Percentiles rank a stretch among this genome's conserved stretches.
These are phyloP conservation scores for Rotaria socialis DNA, from an alignment of 2,888 invertebrate species.

Conservation along the genomic window DNA sequence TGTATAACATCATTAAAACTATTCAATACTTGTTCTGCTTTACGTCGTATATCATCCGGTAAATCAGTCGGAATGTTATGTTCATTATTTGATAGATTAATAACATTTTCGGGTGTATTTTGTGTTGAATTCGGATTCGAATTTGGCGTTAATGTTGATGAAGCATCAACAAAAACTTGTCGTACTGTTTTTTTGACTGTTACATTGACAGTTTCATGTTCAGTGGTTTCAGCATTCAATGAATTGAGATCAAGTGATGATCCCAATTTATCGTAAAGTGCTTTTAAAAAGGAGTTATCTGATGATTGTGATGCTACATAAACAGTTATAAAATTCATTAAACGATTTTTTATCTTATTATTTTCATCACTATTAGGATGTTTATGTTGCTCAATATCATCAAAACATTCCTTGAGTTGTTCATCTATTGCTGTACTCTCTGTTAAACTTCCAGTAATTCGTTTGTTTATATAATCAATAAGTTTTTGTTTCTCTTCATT, in stretches of 20 bases:
- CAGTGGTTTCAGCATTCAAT: conserved; percentile 27
- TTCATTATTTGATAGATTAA: neutral
- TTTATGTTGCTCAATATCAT: neutral
- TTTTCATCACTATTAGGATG: neutral
- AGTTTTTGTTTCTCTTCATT: neutral
- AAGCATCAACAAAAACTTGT: conserved; percentile 15
- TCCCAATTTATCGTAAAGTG: conserved; percentile 17
- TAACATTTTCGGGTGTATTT: neutral
- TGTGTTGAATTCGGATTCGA: neutral
- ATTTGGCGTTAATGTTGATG: neutral
- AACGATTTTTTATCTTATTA: neutral
- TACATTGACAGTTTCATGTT: conserved; percentile 37
- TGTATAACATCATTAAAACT: conserved; percentile 35
- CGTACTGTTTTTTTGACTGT: conserved; percentile 24
- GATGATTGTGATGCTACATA: conserved; percentile 22
- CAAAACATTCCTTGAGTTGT: neutral
- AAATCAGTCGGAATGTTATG: conserved; percentile 9
- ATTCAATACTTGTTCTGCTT: conserved; percentile 35
- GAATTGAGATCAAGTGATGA: neutral
- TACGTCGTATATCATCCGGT: conserved; percentile 23
- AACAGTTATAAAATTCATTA: neutral
- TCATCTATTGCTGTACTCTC: neutral
- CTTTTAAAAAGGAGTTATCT: conserved; percentile 30
- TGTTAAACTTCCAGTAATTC: neutral
- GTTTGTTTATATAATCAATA: conserved; percentile 11